phyloP scores from a whole-genome alignment of 2,888 invertebrate species.

The Meteorus colon region DNA sequence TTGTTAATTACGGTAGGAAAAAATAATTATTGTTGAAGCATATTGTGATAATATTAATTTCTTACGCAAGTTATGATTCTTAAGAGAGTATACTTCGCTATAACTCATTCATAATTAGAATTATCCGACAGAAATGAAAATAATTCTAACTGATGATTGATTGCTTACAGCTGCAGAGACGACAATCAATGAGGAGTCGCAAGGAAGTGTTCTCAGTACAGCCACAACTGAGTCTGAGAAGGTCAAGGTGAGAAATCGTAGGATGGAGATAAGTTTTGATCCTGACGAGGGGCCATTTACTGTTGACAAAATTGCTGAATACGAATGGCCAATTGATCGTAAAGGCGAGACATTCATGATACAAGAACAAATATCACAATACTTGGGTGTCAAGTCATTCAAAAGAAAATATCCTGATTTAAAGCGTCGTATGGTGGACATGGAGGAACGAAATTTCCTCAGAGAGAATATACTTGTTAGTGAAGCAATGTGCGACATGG shows the following conservation, averaged over 20 bases:
- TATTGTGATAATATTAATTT: background rate
- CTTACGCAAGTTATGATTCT: background rate
- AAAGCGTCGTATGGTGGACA: slow-evolving; percentile 87
- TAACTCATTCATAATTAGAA: slow-evolving; percentile 36
- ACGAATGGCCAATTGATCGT: slow-evolving; percentile 89
- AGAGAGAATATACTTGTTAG: slow-evolving; percentile 87
- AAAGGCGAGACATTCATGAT: slow-evolving; percentile 91
- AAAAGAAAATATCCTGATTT: slow-evolving; percentile 96
- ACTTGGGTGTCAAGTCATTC: slow-evolving; percentile 95
- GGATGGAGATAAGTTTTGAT: slow-evolving; percentile 72
- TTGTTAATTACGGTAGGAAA: background rate
- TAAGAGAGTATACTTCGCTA: background rate
- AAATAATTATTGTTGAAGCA: background rate
- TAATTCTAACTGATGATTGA: background rate
- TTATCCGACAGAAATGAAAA: background rate
- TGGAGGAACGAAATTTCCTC: slow-evolving; percentile 92
- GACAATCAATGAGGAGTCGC: slow-evolving; percentile 84
- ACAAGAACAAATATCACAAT: slow-evolving; percentile 96
- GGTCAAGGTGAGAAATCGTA: slow-evolving; percentile 70
- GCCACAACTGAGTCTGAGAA: slow-evolving; percentile 78
- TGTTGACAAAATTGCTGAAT: slow-evolving; percentile 93
- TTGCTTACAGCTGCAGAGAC: slow-evolving; percentile 63
- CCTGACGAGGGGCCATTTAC: slow-evolving; percentile 77
- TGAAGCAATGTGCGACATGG: slow-evolving; percentile 94
- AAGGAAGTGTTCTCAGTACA: slow-evolving; percentile 87